Base-by-base conservation (phyloP, 2,113 vertebrate species). In the Amblyopsis rosae region DNA sequence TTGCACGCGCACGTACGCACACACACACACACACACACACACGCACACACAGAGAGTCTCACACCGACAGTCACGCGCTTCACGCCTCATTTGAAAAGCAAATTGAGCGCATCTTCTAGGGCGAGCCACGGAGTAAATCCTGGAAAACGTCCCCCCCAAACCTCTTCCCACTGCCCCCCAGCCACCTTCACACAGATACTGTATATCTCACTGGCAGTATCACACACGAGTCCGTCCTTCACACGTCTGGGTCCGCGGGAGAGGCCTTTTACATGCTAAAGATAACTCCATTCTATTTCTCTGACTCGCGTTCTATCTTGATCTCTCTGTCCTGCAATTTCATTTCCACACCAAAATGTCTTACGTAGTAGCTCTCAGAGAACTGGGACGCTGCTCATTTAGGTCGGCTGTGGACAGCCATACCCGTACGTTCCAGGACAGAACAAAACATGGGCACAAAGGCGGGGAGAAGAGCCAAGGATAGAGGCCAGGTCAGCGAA, bases 41-140 rank as follows among this genome's bases (percentile, higher is more conserved):
- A 41, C 58, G 41, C 66, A 57, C 81, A 87, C 58, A 68, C 85
- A 85, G 81, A 84, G 75, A 79, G 62, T 82, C 81, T 6, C 49
- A 82, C 84, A 79, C 65, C 12, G 12, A 70, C 66, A 70, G 61
- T 70, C 88, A 51, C 77, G 89, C 92, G 80, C 89, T 90, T 89
- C 87, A 91, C 76, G 80, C 83, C 83, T 91, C 88, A 90, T 93
- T 93, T 91, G 79, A 89, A 91, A 91, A 90, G 86, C 89, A 92
- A 89, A 90, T 91, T 90, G 85, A 92, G 90, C 76, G 75, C 82
- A 89, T 91, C 83, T 89, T 85, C 76, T 70, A 76, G 80, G 88
- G 86, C 58, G 45, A 70, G 75, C 81, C 79, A 72, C 59, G 35
- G 82, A 82, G 85, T 80, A 86, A 85, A 88, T 84, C 82, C 83